Evolutionary conservation across 2,888 invertebrate genomes (phyloP), one percentile per base, ranked within the genome.

Genomic region (Leptothorax acervorum): DNA sequence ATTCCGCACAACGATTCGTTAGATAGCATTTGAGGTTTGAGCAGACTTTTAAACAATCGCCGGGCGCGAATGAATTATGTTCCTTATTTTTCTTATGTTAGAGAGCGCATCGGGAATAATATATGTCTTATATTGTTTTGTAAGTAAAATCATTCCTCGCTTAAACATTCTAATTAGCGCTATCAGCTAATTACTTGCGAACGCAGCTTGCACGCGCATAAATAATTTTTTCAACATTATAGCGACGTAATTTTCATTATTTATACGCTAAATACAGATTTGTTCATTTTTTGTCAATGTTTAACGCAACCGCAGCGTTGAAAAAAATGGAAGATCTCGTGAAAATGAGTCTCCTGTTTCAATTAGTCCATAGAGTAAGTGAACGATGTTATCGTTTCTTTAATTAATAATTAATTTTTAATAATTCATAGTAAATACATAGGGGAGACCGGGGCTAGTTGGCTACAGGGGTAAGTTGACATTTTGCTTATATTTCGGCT

Each of bases 121-220:
- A 6, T 35, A 35, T 31, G 3, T 3, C 31, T 31, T 35, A 6
- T 6, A 35, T 35, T 35, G 51, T 39, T 86, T 91, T 91, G 91
- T 89, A 88, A 86, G 91, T 89, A 87, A 86, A 90, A 89, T 86
- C 82, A 87, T 90, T 89, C 89, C 90, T 88, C 89, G 89, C 68
- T 86, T 68, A 87, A 76, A 35, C 35, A 35, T 35, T 35, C 35
- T 35, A 35, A 6, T 6, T 35, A 35, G 87, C 84, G 60, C 48
- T 68, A 74, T 31, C 71, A 65, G 65, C 85, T 90, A 90, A 85
- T 79, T 71, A 55, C 74, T 76, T 79, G 83, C 28, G 65, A 85
- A 62, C 2, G 9, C 45, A 60, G 6, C 9, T n/a, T 23, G 18
- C 12, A 45, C 12, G 9, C 42, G 15, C 11, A 1, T 12, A n/a